Conservation (phyloP, 2,888 invertebrate genomes). For the Microctonus hyperodae region DNA sequence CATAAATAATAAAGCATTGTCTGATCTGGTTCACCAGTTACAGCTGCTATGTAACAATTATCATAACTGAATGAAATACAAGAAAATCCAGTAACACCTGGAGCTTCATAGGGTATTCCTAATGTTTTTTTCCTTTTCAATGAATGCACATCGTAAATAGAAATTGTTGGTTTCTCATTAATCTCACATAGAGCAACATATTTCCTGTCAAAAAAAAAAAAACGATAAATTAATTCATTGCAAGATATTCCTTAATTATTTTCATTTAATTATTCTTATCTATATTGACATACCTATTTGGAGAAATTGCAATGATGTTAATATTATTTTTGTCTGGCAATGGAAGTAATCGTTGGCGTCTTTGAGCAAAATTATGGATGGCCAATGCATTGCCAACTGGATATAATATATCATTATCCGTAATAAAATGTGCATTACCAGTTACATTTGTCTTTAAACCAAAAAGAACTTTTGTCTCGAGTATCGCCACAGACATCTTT, state of each 20-base stretch:
- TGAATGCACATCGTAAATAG: slow-evolving; percentile 75
- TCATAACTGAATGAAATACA: slow-evolving; percentile 82
- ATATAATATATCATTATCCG: slow-evolving; percentile 80
- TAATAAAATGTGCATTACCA: slow-evolving; percentile 76
- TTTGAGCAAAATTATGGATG: slow-evolving; percentile 76
- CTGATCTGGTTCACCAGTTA: slow-evolving; percentile 87
- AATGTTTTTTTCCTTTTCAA: slow-evolving; percentile 74
- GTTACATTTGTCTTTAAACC: slow-evolving; percentile 72
- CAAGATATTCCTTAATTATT: too few species aligned
- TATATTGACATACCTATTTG: slow-evolving; percentile 69
- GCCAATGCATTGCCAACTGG: slow-evolving; percentile 80
- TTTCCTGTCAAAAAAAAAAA: slow-evolving; percentile 64
- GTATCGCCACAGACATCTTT: slow-evolving; percentile 63
- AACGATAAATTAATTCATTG: too few species aligned
- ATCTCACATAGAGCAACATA: slow-evolving; percentile 72
- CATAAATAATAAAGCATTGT: slow-evolving; percentile 81
- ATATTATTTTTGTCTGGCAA: slow-evolving; percentile 73
- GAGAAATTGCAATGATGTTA: slow-evolving; percentile 71
- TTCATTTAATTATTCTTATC: background rate
- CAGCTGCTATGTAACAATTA: slow-evolving; percentile 79
- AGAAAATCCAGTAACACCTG: slow-evolving; percentile 71
- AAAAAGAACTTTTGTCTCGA: slow-evolving; percentile 70
- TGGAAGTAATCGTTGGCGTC: slow-evolving; percentile 77
- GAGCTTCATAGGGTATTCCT: slow-evolving; percentile 69
- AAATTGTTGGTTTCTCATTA: slow-evolving; percentile 72